These are phyloP conservation scores for Melinaea menophilus DNA, from an alignment of 2,888 invertebrate genomes.

Conservation along the genomic window DNA sequence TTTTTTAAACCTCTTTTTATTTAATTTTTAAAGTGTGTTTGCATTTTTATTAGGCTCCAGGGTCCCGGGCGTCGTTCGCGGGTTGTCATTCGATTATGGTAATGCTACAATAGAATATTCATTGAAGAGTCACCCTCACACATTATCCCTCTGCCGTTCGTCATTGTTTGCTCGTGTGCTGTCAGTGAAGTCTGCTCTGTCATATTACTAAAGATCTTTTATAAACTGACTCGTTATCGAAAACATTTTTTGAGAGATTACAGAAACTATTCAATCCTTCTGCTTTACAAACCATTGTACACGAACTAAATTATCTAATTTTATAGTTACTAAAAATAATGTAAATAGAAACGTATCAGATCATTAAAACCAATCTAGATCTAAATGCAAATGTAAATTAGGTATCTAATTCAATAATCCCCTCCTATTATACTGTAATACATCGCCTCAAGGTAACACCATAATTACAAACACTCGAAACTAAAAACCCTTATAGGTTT, in stretches of 20 bases:
- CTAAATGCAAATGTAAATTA: slow-evolving; percentile 28
- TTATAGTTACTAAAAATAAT: background rate
- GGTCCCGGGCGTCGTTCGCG: slow-evolving; percentile 56
- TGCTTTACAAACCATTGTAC: too few relatives aligned
- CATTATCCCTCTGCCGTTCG: slow-evolving; percentile 11
- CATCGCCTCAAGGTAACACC: slow-evolving; percentile 27
- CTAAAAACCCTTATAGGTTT: slow-evolving; percentile 30
- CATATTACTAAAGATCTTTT: too few relatives aligned
- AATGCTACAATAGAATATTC: slow-evolving; percentile 63
- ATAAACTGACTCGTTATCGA: too few relatives aligned
- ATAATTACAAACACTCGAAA: slow-evolving; percentile 24
- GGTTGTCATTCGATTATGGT: slow-evolving; percentile 63
- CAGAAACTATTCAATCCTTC: too few relatives aligned
- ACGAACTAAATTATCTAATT: too few relatives aligned
- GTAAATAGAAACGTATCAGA: background rate
- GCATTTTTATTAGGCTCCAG: slow-evolving; percentile 59
- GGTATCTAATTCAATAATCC: slow-evolving; percentile 31
- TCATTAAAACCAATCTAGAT: background rate
- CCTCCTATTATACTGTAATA: slow-evolving; percentile 25
- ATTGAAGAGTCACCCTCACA: slow-evolving; percentile 55
- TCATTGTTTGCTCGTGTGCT: slow-evolving; percentile 13
- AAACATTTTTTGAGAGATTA: too few relatives aligned
- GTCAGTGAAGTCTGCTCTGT: background rate
- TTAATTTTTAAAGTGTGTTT: slow-evolving; percentile 47
- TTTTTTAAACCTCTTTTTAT: slow-evolving; percentile 39